These are phyloP conservation scores for Palythoa grandis DNA, from an alignment of 92 coral and sea anemone genomes.

Conservation along the genomic window DNA sequence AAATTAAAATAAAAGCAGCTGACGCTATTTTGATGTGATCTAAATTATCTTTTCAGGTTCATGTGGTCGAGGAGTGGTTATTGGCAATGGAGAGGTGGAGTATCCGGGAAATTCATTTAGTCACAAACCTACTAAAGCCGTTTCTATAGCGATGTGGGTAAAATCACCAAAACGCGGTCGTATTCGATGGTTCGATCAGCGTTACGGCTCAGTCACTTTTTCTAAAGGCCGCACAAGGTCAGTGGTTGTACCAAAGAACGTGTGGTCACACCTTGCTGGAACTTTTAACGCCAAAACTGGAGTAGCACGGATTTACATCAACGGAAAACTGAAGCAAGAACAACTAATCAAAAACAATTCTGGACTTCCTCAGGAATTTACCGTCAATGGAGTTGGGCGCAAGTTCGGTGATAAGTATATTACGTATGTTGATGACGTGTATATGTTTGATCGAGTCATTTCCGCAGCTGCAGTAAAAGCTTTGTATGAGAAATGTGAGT, in stretches of 20 bases:
- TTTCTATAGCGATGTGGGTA: conserved; percentile 98
- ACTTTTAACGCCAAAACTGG: conserved; percentile 94
- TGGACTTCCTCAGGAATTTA: conserved; percentile 91
- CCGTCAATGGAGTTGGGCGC: conserved; percentile 89
- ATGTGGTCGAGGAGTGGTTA: conserved; percentile 86
- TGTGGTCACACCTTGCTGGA: conserved; percentile 95
- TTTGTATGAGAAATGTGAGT: conserved; percentile 90
- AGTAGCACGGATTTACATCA: conserved; percentile 86
- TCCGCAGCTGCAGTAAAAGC: conserved; percentile 82
- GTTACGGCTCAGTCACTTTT: conserved; percentile 46
- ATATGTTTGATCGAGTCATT: conserved; percentile 89
- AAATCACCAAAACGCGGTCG: conserved; percentile 87
- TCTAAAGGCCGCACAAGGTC: conserved; percentile 33
- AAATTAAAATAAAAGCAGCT: not conserved
- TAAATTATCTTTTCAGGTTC: conserved; percentile 63
- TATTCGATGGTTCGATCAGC: conserved; percentile 92
- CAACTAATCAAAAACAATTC: conserved; percentile 75
- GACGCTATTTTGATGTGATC: not conserved
- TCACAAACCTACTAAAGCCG: conserved; percentile 87
- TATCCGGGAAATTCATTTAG: conserved; percentile 70
- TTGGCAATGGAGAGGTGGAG: conserved; percentile 85
- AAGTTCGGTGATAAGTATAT: conserved; percentile 90
- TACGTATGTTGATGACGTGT: conserved; percentile 90
- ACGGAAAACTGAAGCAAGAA: conserved; percentile 84
- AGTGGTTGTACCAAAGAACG: conserved; percentile 78